Conservation (phyloP, 2,113 vertebrate species). For the Phalacrocorax pelagicus region DNA sequence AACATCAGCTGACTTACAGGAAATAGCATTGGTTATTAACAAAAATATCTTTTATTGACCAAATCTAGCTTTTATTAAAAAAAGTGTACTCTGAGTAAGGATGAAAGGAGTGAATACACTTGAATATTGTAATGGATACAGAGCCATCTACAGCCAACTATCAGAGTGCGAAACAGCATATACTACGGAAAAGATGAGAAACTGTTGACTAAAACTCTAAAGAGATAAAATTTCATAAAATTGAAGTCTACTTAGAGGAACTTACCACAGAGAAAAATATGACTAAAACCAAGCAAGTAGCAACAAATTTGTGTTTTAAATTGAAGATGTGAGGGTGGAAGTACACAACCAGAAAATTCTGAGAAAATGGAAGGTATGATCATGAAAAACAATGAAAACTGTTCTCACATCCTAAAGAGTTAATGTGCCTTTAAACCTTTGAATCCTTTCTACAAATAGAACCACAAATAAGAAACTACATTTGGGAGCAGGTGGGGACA, state of each 20-base stretch:
- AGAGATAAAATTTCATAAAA: background rate
- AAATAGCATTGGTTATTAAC: background rate
- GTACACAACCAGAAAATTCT: background rate
- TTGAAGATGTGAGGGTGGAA: background rate
- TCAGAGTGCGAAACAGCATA: background rate
- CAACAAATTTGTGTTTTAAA: background rate
- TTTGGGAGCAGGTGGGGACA: background rate
- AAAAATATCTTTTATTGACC: background rate
- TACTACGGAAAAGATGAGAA: background rate
- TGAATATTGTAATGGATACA: background rate
- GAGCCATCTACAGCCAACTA: conserved; percentile 3
- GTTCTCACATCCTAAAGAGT: background rate
- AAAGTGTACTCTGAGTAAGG: background rate
- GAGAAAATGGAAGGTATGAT: background rate
- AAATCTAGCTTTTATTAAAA: background rate
- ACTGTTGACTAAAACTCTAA: background rate
- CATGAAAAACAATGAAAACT: background rate
- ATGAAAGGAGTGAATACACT: background rate
- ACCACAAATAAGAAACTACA: background rate
- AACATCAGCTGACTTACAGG: background rate
- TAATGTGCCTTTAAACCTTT: background rate
- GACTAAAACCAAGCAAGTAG: background rate
- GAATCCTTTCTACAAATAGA: background rate
- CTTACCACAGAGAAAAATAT: background rate
- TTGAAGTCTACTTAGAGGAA: background rate